phyloP scores from a whole-genome alignment of 2,888 invertebrate genomes.

The Poecilobothrus nobilitatus region DNA sequence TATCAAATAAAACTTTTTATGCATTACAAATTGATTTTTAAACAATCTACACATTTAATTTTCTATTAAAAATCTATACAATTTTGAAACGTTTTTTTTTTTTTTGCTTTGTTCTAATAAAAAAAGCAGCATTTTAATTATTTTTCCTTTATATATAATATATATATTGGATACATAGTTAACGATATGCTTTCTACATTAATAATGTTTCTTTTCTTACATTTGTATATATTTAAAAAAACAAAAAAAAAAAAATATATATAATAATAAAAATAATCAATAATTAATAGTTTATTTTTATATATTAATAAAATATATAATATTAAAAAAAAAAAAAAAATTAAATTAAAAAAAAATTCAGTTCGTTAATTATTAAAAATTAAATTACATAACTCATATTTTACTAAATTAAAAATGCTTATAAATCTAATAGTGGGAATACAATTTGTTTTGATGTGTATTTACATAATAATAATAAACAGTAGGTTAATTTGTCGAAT shows the following conservation, averaged over 20 bases:
- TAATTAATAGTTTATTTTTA: not conserved
- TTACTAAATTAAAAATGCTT: not conserved
- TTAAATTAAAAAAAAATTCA: not conserved
- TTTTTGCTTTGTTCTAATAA: not conserved
- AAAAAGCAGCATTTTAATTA: not conserved
- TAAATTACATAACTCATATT: not conserved
- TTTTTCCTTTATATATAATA: not conserved
- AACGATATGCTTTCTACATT: not conserved
- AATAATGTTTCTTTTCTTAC: not conserved
- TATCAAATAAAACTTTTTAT: too few relatives aligned
- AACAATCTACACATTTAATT: not conserved
- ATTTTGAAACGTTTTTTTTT: not conserved
- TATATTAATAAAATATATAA: not conserved
- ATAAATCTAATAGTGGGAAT: not conserved
- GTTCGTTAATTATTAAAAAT: not conserved
- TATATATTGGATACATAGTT: not conserved
- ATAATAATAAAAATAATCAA: not conserved
- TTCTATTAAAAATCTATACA: not conserved
- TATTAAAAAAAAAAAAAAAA: too few relatives aligned
- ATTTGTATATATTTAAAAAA: not conserved
- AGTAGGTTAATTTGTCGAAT: too few relatives aligned
- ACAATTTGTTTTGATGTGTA: not conserved
- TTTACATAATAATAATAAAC: too few relatives aligned
- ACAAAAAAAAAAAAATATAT: too few relatives aligned
- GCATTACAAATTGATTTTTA: too few relatives aligned